phyloP scores from a whole-genome alignment of 2,888 invertebrate species.

The Tetragonula carbonaria region DNA sequence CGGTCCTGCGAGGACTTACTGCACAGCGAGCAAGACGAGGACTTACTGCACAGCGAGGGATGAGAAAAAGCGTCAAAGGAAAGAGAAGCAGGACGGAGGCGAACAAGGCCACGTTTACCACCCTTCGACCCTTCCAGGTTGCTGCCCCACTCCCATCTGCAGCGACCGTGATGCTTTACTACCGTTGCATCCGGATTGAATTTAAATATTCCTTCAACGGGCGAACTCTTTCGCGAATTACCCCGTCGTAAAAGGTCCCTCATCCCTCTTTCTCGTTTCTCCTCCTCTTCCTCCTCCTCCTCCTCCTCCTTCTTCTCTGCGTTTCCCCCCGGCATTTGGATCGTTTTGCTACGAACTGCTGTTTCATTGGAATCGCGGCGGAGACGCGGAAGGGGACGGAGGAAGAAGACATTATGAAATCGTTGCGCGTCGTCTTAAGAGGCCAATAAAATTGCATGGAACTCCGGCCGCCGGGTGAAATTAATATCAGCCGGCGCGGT shows the following conservation, averaged over 20 bases:
- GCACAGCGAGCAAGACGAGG: background rate
- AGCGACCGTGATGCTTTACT: slow-evolving; percentile 56
- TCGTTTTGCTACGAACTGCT: slow-evolving; percentile 59
- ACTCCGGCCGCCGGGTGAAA: slow-evolving; percentile 52
- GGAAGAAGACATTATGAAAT: slow-evolving; percentile 62
- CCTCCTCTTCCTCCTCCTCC: background rate
- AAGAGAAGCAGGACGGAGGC: slow-evolving; percentile 11
- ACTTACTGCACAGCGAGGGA: background rate
- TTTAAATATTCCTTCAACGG: slow-evolving; percentile 72
- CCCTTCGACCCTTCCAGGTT: background rate
- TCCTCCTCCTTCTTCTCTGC: background rate
- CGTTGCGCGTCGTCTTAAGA: slow-evolving; percentile 64
- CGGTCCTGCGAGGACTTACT: slow-evolving; percentile 51
- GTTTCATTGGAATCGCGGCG: slow-evolving; percentile 59
- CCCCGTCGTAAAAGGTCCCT: slow-evolving; percentile 60
- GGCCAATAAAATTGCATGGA: slow-evolving; percentile 63
- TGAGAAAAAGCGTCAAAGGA: slow-evolving; percentile 42
- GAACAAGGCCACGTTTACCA: slow-evolving; percentile 61
- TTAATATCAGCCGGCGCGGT: slow-evolving; percentile 64
- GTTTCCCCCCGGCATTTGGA: background rate
- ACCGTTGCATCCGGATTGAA: slow-evolving; percentile 68
- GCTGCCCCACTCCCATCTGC: background rate
- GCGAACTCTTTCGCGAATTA: slow-evolving; percentile 71
- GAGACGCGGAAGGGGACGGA: too few relatives aligned
- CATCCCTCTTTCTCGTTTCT: background rate